These are phyloP conservation scores for Apomyelois bistriatella DNA, from an alignment of 2,888 invertebrate species.

Conservation along the genomic window DNA sequence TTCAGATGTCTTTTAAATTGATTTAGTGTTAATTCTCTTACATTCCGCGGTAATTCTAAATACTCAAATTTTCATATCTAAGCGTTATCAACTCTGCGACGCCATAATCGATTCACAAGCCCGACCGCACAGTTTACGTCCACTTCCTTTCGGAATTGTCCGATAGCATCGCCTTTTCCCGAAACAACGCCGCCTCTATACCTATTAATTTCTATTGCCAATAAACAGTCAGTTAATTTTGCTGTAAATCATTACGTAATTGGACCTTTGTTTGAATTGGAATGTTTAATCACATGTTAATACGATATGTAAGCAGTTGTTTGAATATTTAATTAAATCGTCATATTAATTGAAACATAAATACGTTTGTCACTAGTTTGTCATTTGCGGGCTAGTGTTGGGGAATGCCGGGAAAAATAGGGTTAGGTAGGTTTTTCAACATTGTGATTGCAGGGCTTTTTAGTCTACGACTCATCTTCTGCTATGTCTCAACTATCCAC, in stretches of 20 bases:
- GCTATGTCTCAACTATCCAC: too few species aligned
- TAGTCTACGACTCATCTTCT: too few species aligned
- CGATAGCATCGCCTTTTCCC: constrained; percentile 40
- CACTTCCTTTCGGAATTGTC: constrained; percentile 43
- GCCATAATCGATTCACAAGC: constrained; percentile 35
- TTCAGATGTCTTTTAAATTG: too few species aligned
- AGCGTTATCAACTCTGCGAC: constrained; percentile 20
- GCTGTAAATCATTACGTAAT: constrained; percentile 36
- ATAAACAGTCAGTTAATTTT: constrained; percentile 39
- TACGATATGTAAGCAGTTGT: constrained; percentile 7
- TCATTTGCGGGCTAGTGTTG: too few species aligned
- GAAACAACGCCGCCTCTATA: constrained; percentile 26
- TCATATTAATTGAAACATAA: too few species aligned
- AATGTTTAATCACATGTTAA: constrained; percentile 1
- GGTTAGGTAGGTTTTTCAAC: too few species aligned
- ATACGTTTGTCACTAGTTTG: too few species aligned
- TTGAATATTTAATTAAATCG: neutral
- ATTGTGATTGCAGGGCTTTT: too few species aligned
- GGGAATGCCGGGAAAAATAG: too few species aligned
- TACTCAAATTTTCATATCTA: constrained; percentile 1
- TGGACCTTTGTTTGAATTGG: constrained; percentile 14
- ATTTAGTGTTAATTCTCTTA: too few species aligned
- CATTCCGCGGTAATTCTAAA: too few species aligned
- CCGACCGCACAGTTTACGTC: constrained; percentile 35
- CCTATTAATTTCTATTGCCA: constrained; percentile 37